Percentiles rank a stretch among this genome's conserved stretches.
These are phyloP conservation scores for Notarius quadriscutis DNA, from an alignment of 2,113 vertebrate genomes.

Conservation along the genomic window DNA sequence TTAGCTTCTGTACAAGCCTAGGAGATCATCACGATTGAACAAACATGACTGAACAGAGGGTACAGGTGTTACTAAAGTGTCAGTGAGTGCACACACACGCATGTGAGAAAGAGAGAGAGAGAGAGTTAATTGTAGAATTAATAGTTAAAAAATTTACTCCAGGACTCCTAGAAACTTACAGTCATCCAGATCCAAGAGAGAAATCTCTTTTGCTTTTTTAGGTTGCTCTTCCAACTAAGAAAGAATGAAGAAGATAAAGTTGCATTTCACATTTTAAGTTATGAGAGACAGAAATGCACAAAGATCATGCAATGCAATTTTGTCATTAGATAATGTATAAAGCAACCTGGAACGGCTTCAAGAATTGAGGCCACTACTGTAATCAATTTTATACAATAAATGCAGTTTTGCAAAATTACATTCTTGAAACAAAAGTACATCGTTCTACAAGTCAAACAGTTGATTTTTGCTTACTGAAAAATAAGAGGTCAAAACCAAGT, in stretches of 20 bases:
- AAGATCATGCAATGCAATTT: not conserved
- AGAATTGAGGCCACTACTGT: not conserved
- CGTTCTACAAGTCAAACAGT: not conserved
- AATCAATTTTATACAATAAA: not conserved
- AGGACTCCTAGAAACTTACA: slow-evolving; percentile 78
- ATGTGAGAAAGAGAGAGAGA: too few species aligned
- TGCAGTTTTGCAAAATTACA: not conserved
- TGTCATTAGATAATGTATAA: not conserved
- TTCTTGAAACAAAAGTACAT: not conserved
- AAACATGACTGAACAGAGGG: not conserved
- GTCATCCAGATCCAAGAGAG: slow-evolving; percentile 89
- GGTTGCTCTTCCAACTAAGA: slow-evolving; percentile 77
- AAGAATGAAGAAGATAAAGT: not conserved
- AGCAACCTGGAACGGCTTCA: not conserved
- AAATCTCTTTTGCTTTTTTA: slow-evolving; percentile 72
- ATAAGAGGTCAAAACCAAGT: not conserved
- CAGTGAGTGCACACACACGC: too few species aligned
- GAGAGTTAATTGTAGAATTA: not conserved
- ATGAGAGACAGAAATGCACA: not conserved
- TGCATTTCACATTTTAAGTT: too few species aligned
- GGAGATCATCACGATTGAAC: too few species aligned
- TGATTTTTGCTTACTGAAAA: not conserved
- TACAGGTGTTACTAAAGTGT: not conserved
- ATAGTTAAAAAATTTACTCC: not conserved
- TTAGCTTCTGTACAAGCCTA: too few species aligned